Base-by-base conservation (phyloP, 2,888 invertebrate genomes). In the Diabrotica balteata region DNA sequence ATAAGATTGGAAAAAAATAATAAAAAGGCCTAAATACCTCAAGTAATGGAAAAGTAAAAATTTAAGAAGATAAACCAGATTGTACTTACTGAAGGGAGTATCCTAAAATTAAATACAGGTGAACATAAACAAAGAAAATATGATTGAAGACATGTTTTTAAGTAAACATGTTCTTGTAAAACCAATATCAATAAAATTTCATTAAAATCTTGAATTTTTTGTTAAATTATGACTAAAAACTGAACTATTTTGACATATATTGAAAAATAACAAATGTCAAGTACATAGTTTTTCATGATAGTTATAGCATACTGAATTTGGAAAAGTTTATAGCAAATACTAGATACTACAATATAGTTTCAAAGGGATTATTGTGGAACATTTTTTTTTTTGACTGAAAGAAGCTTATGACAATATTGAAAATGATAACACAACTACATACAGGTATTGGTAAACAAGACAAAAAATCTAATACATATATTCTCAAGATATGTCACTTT, bases 161-260 rank as follows among this genome's bases (percentile, higher is more conserved):
- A 59, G 65, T 53, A 59, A 59, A 54, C 54, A 54, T 42, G 54
- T 54, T 54, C 32, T 59, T 54, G 52, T 57, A 49, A 57, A 57
- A 57, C 53, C 55, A 63, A 46, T 46, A 55, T 49, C 55, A 63
- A 52, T 52, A 9, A 10, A 57, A 57, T 57, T 55, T 57, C 50
- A 8, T 8, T 49, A 63, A 63, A 32, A 11, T 63, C 50, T 63
- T 50, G 57, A 63, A 63, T 50, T 8, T 22, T 22, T 54, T 63
- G 63, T 63, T 57, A 63, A 63, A 50, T 55, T 57, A 49, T 63
- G 63, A 63, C 63, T 57, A 42, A 63, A 53, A 57, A 46, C 11
- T 17, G 49, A 9, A 42, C 7, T 42, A 32, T 42, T 54, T 42
- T 54, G 54, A 54, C 54, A 54, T 54, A 8, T 42, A n/a, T 7